Base-by-base conservation (phyloP, 2,888 invertebrate species). In the Trachelus stipa region DNA sequence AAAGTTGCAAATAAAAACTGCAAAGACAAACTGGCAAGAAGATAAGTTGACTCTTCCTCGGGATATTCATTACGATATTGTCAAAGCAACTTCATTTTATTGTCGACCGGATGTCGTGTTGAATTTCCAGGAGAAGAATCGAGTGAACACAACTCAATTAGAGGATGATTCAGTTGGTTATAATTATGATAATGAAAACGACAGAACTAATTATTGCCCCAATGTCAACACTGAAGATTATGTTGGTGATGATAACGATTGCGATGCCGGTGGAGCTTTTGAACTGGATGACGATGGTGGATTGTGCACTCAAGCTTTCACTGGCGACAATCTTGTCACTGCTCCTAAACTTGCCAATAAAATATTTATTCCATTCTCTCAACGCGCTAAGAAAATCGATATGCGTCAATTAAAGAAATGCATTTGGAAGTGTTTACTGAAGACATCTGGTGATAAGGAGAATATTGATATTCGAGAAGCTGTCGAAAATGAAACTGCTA, bases 371-470 rank as follows among this genome's bases (percentile, higher is more conserved):
- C 94, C 95, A 0, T 97, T 96, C 90, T 96, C 97, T 9, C 94
- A 95, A 91, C 94, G 95, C 77, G 96, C 98, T 9, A 98, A 98
- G 89, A 96, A 95, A 79, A 94, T 98, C 71, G 97, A 98, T 87
- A 97, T 98, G 94, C 96, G 95, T 86, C 95, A 94, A 88, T 91
- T 98, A 73, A 98, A 98, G 89, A 92, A 93, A n/a, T 93, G 94
- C 76, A 95, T 97, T 81, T 96, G 96, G 95, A 93, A 93, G 69
- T 90, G 95, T 81, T 91, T 97, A 12, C 23, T 56, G 23, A 56
- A 56, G 56, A 33, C 73, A 78, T 4, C 71, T 12, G 31, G 33
- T 4, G 56, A 73, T 68, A 35, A 73, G 76, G 56, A 74, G 68
- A 76, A 69, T 74, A 31, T 73, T 40, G n/a, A 68, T 77, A 56